Evolutionary conservation across 1,140 invertebrate genomes (phyloP).

Genomic region (Zaprionus nigranus): DNA sequence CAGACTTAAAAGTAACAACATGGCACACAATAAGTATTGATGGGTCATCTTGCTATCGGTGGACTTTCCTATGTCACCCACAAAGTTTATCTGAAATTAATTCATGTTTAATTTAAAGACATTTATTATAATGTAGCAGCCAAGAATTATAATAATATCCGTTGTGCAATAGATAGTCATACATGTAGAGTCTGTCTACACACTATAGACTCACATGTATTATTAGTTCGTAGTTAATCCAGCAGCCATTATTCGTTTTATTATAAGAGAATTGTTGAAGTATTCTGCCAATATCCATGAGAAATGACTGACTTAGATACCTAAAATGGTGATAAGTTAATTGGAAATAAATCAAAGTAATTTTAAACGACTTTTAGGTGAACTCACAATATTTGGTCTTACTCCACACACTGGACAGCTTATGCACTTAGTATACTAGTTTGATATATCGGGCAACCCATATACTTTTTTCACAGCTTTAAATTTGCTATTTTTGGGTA

Average conservation of each 20-base stretch:
- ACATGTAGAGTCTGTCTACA: not conserved
- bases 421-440: not conserved
- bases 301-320: not conserved
- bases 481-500: not conserved
- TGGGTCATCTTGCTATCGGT: slow-evolving; percentile 19
- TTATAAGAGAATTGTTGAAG: not conserved
- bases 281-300: not conserved
- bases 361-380: not conserved
- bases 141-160: no score
- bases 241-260: not conserved
- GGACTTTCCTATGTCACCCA: slow-evolving; percentile 13
- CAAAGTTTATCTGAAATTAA: slow-evolving; percentile 37
- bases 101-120: not conserved
- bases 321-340: not conserved
- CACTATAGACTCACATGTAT: not conserved
- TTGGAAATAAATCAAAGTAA: not conserved
- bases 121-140: not conserved
- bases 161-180: no score
- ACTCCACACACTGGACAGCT: not conserved
- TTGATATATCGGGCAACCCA: not conserved
- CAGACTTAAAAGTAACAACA: slow-evolving; percentile 19
- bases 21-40: slow-evolving; percentile 22
- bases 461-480: not conserved
- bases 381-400: slow-evolving; percentile 22
- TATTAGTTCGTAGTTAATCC: not conserved